Evolutionary conservation across 2,113 vertebrate species (phyloP), one percentile per base, ranked within the genome.

Genomic region (Paradisaea rubra): DNA sequence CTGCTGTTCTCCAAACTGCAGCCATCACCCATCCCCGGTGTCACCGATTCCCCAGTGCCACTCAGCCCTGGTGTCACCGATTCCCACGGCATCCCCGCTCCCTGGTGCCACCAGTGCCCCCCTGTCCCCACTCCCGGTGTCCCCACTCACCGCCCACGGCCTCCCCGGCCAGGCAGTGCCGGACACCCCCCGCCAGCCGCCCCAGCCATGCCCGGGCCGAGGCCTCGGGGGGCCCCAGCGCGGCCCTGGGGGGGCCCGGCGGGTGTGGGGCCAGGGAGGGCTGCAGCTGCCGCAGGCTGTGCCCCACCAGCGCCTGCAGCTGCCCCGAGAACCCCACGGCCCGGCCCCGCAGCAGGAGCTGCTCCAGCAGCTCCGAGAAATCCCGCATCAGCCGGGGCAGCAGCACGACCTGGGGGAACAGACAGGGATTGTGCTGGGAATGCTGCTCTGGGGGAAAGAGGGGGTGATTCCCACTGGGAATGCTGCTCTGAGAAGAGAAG

Each of bases 271-370:
- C 10, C 27, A 24, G 42, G 24, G 5, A 9, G 4, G 5, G 66
- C 66, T 22, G 66, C 85, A 88, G 76, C 50, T 49, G 85, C 25
- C 2, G 13, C 50, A 88, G 97, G 3, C 98, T 96, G 69, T 98
- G 98, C 80, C 71, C 79, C 60, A 99, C 88, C 76, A 99, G 94
- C 5, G 94, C 95, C 2, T 86, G 88, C 54, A 99, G 90, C 91
- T 90, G 97, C 45, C 99, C 99, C 0, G 98, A 98, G 84, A 99
- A 99, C 27, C 98, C 98, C 22, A 99, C 98, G 0, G 99, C 98
- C 52, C 37, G 96, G 88, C 98, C 98, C 60, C 98, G 98, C 91
- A 99, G 98, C 94, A 99, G 95, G 2, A 98, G 94, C 95, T 99
- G 98, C 86, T 99, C 98, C 1, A 98, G 97, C 86, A 99, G 98